A percentile compares a stretch with the other conserved stretches of the same genome.
Conservation (phyloP, 2,113 vertebrate genomes). For the Bubalus kerabau region DNA sequence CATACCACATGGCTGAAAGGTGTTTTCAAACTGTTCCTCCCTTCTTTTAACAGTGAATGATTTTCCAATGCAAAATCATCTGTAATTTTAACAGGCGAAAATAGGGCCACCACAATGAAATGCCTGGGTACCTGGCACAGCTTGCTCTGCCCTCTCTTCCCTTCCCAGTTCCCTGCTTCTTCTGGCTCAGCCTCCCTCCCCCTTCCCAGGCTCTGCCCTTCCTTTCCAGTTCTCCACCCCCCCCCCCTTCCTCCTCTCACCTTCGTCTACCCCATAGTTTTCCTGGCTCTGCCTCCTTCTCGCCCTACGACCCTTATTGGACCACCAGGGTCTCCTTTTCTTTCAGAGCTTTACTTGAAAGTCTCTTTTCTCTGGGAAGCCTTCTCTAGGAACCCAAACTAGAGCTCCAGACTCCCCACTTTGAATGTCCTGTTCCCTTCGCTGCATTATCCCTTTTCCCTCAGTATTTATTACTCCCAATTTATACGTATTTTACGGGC, state of each 20-base stretch:
- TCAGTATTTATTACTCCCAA: background rate
- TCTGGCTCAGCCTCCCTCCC: background rate
- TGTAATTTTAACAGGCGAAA: background rate
- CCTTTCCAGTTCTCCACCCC: background rate
- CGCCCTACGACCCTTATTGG: background rate
- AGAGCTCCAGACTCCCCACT: background rate
- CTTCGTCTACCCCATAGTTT: background rate
- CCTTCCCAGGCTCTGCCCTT: background rate
- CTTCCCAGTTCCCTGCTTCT: background rate
- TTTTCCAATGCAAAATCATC: background rate
- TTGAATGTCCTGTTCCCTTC: rapidly evolving
- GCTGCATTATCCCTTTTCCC: background rate
- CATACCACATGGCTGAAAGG: background rate
- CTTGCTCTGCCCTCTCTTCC: background rate
- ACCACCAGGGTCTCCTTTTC: background rate
- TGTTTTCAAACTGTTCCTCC: background rate
- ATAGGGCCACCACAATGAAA: background rate
- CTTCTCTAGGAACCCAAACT: background rate
- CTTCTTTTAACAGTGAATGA: background rate
- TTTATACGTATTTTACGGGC: background rate
- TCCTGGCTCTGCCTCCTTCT: background rate
- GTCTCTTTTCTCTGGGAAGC: background rate
- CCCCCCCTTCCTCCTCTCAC: rapidly evolving
- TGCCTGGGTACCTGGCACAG: background rate
- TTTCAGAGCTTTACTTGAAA: background rate